Evolutionary conservation across 2,888 invertebrate species (phyloP).

Genomic region (Antheraea assamensis): DNA sequence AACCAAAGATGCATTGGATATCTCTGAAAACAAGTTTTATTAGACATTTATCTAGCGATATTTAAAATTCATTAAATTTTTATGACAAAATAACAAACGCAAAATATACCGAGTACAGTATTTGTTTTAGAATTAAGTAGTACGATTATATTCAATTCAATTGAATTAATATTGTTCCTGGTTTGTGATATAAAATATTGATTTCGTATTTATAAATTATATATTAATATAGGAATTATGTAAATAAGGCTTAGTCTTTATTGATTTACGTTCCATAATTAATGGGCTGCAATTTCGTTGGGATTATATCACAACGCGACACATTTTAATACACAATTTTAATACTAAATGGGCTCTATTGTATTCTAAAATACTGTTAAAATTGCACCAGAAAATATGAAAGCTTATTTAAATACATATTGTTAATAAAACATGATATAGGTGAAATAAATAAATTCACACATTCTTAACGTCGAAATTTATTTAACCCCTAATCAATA

Average conservation of each 20-base stretch:
- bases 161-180: not conserved
- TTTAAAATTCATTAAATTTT: not conserved
- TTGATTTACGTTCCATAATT: not conserved
- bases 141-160: not conserved
- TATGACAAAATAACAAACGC: not conserved
- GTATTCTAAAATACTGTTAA: not conserved
- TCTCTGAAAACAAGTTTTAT: slow-evolving; percentile 75
- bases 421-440: not conserved
- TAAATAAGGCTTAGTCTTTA: not conserved
- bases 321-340: not conserved
- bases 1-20: slow-evolving; percentile 85
- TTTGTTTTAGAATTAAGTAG: not conserved
- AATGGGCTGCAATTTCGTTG: not conserved
- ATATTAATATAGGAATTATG: not conserved
- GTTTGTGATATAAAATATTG: slow-evolving; percentile 3
- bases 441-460: not conserved
- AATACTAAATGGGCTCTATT: not conserved
- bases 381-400: not conserved
- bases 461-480: not conserved
- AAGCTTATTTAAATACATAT: not conserved
- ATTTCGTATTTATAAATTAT: not conserved
- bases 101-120: not conserved
- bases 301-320: too few relatives aligned
- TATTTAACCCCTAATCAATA: not conserved
- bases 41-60: not conserved